These are phyloP conservation scores for Collichthys lucidus DNA, from an alignment of 2,113 vertebrate genomes.

Conservation along the genomic window DNA sequence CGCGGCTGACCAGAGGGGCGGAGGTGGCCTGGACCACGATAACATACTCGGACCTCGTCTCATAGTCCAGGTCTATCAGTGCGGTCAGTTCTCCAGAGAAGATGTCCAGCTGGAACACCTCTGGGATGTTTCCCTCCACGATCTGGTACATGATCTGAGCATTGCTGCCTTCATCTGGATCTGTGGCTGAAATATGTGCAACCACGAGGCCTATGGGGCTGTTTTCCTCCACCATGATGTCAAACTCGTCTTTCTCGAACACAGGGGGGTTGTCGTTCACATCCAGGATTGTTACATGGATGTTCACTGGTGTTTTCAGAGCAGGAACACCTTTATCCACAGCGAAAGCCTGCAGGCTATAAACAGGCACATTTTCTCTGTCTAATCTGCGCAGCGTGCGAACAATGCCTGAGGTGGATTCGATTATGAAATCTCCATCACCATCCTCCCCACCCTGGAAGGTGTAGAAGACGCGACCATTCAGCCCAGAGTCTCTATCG, in stretches of 20 bases:
- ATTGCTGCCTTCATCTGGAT: slow-evolving; percentile 96
- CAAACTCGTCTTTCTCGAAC: slow-evolving; percentile 94
- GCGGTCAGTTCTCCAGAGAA: slow-evolving; percentile 95
- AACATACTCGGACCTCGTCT: slow-evolving; percentile 89
- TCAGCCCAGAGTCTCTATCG: slow-evolving; percentile 93
- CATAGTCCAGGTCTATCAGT: slow-evolving; percentile 93
- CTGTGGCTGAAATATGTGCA: slow-evolving; percentile 91
- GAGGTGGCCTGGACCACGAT: slow-evolving; percentile 98
- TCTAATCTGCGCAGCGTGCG: slow-evolving; percentile 92
- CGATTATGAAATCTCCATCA: slow-evolving; percentile 94
- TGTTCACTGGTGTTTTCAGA: slow-evolving; percentile 87
- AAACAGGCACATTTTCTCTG: slow-evolving; percentile 92
- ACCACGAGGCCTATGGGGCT: slow-evolving; percentile 95
- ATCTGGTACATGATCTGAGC: slow-evolving; percentile 99
- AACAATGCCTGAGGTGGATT: slow-evolving; percentile 95
- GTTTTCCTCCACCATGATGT: slow-evolving; percentile 96
- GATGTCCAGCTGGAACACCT: slow-evolving; percentile 96
- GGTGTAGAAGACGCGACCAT: slow-evolving; percentile 94
- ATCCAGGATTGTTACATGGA: slow-evolving; percentile 91
- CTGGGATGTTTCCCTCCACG: slow-evolving; percentile 96
- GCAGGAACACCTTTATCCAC: slow-evolving; percentile 94
- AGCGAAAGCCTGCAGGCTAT: slow-evolving; percentile 88
- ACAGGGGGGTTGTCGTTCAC: slow-evolving; percentile 97
- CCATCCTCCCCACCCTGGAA: slow-evolving; percentile 95
- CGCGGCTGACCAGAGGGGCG: slow-evolving; percentile 94